phyloP scores from a whole-genome alignment of 2,113 vertebrate species.

The Microtus pennsylvanicus region DNA sequence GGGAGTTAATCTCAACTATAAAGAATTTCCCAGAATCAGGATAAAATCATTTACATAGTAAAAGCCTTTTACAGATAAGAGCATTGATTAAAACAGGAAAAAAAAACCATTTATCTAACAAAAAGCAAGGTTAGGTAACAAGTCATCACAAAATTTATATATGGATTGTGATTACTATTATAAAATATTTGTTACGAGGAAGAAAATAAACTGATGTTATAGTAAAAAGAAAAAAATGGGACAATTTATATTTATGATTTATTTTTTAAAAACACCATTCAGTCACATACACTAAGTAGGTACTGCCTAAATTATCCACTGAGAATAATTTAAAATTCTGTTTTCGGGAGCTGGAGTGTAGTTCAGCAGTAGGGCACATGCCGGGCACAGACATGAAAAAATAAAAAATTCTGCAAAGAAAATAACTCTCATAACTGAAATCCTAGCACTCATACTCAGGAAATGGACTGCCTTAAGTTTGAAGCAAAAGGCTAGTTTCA shows the following conservation, averaged over 20 bases:
- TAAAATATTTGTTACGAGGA: background rate
- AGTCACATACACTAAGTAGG: background rate
- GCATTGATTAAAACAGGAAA: slow-evolving; percentile 27
- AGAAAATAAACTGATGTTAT: background rate
- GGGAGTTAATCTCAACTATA: slow-evolving; percentile 21
- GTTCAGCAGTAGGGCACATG: background rate
- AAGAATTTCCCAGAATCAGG: slow-evolving; percentile 10
- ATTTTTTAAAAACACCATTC: slow-evolving; percentile 29
- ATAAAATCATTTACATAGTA: background rate
- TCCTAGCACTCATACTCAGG: background rate
- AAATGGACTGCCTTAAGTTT: background rate
- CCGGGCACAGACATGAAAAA: background rate
- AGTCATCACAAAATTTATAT: background rate
- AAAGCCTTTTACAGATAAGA: slow-evolving; percentile 19
- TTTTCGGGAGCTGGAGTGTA: background rate
- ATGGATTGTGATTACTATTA: background rate
- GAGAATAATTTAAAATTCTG: slow-evolving; percentile 22
- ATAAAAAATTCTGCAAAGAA: background rate
- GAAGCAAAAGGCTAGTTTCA: background rate
- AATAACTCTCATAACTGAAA: background rate
- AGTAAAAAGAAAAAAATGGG: background rate
- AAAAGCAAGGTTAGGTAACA: background rate
- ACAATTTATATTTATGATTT: slow-evolving; percentile 20
- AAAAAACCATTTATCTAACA: background rate
- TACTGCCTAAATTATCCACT: background rate